Base-by-base conservation (phyloP, 2,797 vertebrate genomes). In the Pseudochirops corinnae region DNA sequence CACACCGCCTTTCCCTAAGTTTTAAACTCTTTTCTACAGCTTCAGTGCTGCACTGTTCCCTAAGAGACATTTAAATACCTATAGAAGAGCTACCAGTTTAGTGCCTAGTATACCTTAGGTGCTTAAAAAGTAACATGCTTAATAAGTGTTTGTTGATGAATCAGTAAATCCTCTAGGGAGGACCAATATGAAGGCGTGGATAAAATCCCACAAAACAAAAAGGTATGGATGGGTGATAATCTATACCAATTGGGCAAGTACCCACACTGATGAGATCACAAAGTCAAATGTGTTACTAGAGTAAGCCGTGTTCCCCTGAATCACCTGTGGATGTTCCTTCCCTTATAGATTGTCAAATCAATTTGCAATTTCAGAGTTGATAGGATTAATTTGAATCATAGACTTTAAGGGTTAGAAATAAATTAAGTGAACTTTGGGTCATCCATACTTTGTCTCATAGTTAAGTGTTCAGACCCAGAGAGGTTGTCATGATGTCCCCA, bases 271-370 rank as follows among this genome's bases (percentile, higher is more conserved):
- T 82, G 39, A 82, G 2, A 82, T 11, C 21, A 26, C 7, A 82
- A 39, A 82, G 74, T 3, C 74, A 46, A 26, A 46, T 9, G 46
- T 82, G 39, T 87, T 26, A 74, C n/a, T 74, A 50, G 39, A 87
- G 2, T 87, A 87, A 87, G 21, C 46, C 21, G 4, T 46, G 21
- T 46, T 46, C 74, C n/a, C 21, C 3, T 60, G 67, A 56, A 55
- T 92, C n/a, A 55, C 56, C 60, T 87, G 9, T 5, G n/a, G 26
- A 39, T 74, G 53, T 95, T 94, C 58, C 56, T 90, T 93, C 92
- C 55, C 56, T 87, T 92, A 28, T 67, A 92, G 60, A 67, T 56
- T 67, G 7, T 53, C 93, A 93, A 93, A 95, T 91, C 90, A 95
- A 95, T 67, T 94, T 91, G 90, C 57, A 62, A 94, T 24, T 93